These are phyloP conservation scores for Loris lydekkerianus DNA, from an alignment of 2,797 vertebrate species.

Conservation along the genomic window DNA sequence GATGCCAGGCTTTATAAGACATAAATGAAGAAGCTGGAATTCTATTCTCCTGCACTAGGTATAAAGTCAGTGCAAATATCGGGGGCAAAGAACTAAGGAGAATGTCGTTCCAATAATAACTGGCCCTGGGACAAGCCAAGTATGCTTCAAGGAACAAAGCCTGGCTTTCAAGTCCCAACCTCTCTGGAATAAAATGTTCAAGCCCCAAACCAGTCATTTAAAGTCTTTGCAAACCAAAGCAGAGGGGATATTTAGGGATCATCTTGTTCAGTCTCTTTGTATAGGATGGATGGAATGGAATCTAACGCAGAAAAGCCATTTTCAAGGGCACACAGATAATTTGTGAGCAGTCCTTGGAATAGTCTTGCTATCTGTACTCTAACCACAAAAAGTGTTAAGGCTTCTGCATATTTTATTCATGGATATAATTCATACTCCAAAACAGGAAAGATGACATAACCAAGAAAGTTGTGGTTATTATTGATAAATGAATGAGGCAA, in stretches of 20 bases:
- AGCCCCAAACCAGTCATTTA: not conserved
- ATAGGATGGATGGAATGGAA: not conserved
- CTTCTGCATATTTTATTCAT: not conserved
- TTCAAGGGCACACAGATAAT: not conserved
- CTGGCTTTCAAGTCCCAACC: not conserved
- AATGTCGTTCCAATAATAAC: not conserved
- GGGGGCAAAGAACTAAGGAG: not conserved
- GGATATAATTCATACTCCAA: not conserved
- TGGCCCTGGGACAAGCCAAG: not conserved
- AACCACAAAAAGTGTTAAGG: not conserved
- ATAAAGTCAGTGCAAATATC: not conserved
- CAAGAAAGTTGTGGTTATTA: not conserved
- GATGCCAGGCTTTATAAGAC: not conserved
- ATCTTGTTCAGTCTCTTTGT: not conserved
- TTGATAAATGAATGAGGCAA: not conserved
- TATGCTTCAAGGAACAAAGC: not conserved
- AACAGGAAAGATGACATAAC: not conserved
- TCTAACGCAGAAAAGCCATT: not conserved
- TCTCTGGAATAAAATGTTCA: not conserved
- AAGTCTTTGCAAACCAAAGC: slow-evolving; percentile 1
- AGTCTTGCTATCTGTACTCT: not conserved
- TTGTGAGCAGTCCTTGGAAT: not conserved
- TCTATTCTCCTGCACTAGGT: not conserved
- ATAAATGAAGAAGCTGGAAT: not conserved
- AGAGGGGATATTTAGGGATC: not conserved